phyloP scores from a whole-genome alignment of 2,113 vertebrate genomes.

The Eurystomus gularis region DNA sequence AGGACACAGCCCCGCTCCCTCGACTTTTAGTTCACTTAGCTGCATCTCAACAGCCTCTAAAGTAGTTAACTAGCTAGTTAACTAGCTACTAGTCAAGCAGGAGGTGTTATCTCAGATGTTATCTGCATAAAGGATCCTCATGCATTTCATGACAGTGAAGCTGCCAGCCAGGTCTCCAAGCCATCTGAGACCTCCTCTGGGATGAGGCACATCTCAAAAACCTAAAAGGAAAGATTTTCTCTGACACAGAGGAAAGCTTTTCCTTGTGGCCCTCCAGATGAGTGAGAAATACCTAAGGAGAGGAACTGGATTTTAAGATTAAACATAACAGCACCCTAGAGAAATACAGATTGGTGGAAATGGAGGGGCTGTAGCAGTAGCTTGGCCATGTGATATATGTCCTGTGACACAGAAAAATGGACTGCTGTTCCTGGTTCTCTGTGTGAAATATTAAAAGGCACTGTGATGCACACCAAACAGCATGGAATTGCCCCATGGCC shows the following conservation, averaged over 20 bases:
- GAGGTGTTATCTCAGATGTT: neutral
- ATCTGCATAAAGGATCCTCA: neutral
- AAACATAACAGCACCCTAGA: neutral
- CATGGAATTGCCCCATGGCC: accelerated
- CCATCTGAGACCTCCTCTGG: neutral
- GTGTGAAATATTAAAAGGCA: neutral
- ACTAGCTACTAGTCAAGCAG: neutral
- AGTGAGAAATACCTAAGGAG: neutral
- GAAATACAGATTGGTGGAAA: neutral
- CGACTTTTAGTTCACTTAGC: neutral
- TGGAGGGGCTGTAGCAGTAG: neutral
- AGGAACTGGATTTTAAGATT: neutral
- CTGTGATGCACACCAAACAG: neutral
- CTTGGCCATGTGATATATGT: neutral
- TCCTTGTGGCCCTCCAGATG: neutral
- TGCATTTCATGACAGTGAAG: neutral
- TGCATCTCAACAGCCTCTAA: neutral
- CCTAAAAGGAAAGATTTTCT: neutral
- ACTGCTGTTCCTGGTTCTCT: neutral
- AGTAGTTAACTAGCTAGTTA: too few relatives aligned
- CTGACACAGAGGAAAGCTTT: neutral
- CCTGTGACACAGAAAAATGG: neutral
- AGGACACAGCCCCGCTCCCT: neutral
- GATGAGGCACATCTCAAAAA: neutral
- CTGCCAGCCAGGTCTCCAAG: neutral